phyloP scores from a whole-genome alignment of 2,888 invertebrate genomes.

The Euproctis similis region DNA sequence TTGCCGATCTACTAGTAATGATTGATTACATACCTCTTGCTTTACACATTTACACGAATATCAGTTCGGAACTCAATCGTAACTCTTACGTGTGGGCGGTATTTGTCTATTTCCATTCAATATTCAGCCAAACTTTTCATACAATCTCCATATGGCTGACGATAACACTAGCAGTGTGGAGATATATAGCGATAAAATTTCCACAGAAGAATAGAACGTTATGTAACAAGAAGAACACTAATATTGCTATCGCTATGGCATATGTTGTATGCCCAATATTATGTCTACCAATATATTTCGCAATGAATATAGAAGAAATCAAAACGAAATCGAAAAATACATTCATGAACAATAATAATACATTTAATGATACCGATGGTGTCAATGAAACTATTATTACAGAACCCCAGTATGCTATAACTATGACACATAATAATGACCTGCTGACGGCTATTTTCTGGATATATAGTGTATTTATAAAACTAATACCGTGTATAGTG shows the following conservation, averaged over 20 bases:
- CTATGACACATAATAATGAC: slow-evolving; percentile 78
- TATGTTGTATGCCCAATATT: slow-evolving; percentile 89
- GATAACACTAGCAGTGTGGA: slow-evolving; percentile 93
- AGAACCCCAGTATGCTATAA: slow-evolving; percentile 79
- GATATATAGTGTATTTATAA: slow-evolving; percentile 94
- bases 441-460: slow-evolving; percentile 86
- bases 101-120: slow-evolving; percentile 91
- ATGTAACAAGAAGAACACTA: slow-evolving; percentile 87
- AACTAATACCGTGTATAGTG: slow-evolving; percentile 92
- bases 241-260: slow-evolving; percentile 83
- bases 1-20: slow-evolving; percentile 95
- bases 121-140: slow-evolving; percentile 90
- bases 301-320: slow-evolving; percentile 80
- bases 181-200: slow-evolving; percentile 90
- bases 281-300: slow-evolving; percentile 88
- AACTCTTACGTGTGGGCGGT: slow-evolving; percentile 84
- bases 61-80: slow-evolving; percentile 57
- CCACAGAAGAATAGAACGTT: slow-evolving; percentile 87
- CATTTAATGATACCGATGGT: slow-evolving; percentile 32
- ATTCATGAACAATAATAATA: slow-evolving; percentile 27
- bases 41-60: slow-evolving; percentile 83
- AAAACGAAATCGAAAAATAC: slow-evolving; percentile 6
- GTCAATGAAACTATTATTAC: slow-evolving; percentile 30
- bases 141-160: slow-evolving; percentile 96
- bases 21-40: slow-evolving; percentile 94